Base-by-base conservation (phyloP, 2,797 vertebrate genomes). In the Rhynchonycteris naso region DNA sequence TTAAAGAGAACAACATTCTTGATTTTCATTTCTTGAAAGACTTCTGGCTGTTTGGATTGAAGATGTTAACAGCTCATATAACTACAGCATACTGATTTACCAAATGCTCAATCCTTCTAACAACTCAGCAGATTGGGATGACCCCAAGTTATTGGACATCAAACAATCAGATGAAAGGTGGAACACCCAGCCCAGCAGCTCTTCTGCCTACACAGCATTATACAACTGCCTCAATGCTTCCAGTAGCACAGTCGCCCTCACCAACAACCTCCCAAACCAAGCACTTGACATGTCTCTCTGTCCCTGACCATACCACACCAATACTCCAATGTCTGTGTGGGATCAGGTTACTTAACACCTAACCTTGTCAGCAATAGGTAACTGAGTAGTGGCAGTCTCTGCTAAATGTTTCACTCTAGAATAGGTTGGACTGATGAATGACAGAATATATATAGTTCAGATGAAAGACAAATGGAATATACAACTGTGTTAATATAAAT, bases 11-110 rank as follows among this genome's bases (percentile, higher is more conserved):
- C 16, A 72, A 72, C 13, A 56, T 43, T 2, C 26, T 26, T 26
- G 8, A 33, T 58, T 83, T 76, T 54, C 54, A 92, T 22, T 87
- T 87, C 69, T 91, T 75, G 78, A 90, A 92, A 47, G 22, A 69
- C 35, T 50, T 38, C 22, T 18, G 5, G 75, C 16, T 81, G 43
- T 76, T 68, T 43, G n/a, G 38, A 63, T 81, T 76, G 68, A 76
- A 28, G 13, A 63, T 58, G 26, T 52, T 65, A 66, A 26, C 38
- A 78, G 38, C 30, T 85, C 50, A 14, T n/a, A 33, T 63, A 65
- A 21, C 43, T 89, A 35, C 0, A 54, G 24, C 43, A 74, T 33
- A 89, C 15, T 43, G 21, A 94, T 52, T 58, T 68, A n/a, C 28
- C 24, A 65, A 72, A 19, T 35, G 14, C 33, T 43, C 12, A 43